These are phyloP conservation scores for Brenthis hecate DNA, from an alignment of 2,888 invertebrate genomes.

Conservation along the genomic window DNA sequence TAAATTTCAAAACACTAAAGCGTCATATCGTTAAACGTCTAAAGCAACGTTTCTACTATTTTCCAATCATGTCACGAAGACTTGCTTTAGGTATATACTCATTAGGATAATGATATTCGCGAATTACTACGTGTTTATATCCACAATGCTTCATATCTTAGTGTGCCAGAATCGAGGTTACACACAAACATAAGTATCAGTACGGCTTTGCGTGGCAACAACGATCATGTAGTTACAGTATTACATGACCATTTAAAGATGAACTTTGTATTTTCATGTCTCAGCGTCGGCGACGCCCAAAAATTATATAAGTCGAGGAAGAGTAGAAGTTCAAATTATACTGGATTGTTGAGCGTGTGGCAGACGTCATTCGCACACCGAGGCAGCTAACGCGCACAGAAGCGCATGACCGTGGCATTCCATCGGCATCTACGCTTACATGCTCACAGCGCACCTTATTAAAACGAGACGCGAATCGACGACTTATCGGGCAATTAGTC, in stretches of 20 bases:
- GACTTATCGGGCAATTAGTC: constrained; percentile 83
- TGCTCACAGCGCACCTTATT: constrained; percentile 78
- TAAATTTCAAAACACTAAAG: neutral
- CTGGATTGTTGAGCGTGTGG: constrained; percentile 66
- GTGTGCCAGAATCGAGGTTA: constrained; percentile 80
- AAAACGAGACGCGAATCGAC: constrained; percentile 82
- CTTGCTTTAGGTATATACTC: constrained; percentile 63
- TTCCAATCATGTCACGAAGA: constrained; percentile 56
- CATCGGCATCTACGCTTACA: constrained; percentile 76
- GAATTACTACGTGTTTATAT: constrained; percentile 78
- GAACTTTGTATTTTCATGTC: constrained; percentile 61
- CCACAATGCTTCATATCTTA: constrained; percentile 70
- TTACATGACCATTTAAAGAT: constrained; percentile 52
- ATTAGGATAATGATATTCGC: constrained; percentile 80
- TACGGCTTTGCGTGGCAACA: constrained; percentile 78
- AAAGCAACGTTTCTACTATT: constrained; percentile 38
- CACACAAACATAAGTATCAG: constrained; percentile 66
- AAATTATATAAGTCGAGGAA: constrained; percentile 49
- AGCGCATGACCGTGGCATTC: constrained; percentile 77
- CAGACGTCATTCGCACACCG: constrained; percentile 79
- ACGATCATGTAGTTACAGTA: constrained; percentile 67
- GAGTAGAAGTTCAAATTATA: constrained; percentile 51
- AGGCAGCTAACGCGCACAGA: constrained; percentile 54
- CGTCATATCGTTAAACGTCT: neutral
- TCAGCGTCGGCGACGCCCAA: constrained; percentile 51